Evolutionary conservation across 37 sponge, comb jelly and placozoan species (phyloP).

Genomic region (Eunapius fragilis): DNA sequence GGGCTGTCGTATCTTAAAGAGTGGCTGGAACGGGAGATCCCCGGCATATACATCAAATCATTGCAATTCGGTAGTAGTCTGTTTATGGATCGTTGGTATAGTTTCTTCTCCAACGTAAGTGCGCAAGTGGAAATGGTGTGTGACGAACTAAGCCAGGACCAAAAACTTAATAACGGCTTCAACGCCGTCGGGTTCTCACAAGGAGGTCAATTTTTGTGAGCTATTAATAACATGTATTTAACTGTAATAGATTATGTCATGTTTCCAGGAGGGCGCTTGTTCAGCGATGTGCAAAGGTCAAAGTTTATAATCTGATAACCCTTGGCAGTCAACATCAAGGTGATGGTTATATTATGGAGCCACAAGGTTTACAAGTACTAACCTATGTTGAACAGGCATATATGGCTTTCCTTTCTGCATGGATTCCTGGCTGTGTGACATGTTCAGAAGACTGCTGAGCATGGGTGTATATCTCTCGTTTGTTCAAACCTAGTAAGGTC

Average conservation of each 20-base stretch:
- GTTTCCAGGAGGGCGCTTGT: conserved; percentile 44
- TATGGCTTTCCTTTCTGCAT: conserved; percentile 12
- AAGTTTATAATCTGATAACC: conserved; percentile 54
- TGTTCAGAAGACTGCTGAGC: conserved; percentile 14
- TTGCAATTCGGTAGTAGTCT: conserved; percentile 10
- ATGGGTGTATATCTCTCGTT: conserved; percentile 5
- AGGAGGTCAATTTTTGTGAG: conserved; percentile 67
- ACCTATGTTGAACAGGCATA: not conserved
- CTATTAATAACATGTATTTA: not conserved
- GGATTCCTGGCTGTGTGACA: not conserved
- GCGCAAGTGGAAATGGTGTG: conserved; percentile 45
- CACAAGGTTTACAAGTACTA: no score
- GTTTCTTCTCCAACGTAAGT: conserved; percentile 2
- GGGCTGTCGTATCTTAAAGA: conserved; percentile 2
- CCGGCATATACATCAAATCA: conserved; percentile 11
- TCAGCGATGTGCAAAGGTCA: conserved; percentile 56
- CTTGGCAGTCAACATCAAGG: conserved; percentile 75
- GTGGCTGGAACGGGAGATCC: not conserved
- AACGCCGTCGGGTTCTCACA: conserved; percentile 75
- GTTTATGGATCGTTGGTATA: not conserved
- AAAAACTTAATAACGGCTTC: conserved; percentile 51
- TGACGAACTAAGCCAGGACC: conserved; percentile 24
- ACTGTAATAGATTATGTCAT: not conserved
- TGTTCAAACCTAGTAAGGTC: not conserved
- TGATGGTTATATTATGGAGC: no score